Conservation (phyloP, 2,888 invertebrate species). For the Hanleya hanleyi region DNA sequence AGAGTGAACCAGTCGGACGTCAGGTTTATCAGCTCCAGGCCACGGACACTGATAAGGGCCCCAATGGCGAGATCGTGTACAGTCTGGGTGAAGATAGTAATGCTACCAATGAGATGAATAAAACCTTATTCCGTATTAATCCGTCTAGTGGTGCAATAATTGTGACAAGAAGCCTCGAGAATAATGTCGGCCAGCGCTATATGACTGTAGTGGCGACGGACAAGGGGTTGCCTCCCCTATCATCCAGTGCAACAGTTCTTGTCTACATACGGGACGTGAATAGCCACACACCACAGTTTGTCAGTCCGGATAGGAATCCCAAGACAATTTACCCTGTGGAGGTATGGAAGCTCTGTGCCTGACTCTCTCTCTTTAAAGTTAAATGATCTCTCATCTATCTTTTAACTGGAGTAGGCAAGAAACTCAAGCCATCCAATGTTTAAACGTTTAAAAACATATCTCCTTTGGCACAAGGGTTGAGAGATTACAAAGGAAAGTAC, state of each 20-base stretch:
- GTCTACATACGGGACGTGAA: slow-evolving; percentile 93
- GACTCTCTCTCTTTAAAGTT: too few species aligned
- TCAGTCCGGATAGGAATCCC: too few species aligned
- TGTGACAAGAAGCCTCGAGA: slow-evolving; percentile 90
- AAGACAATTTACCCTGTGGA: too few species aligned
- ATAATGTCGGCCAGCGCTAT: slow-evolving; percentile 70
- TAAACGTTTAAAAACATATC: too few species aligned
- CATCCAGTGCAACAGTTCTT: slow-evolving; percentile 33
- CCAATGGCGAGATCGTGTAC: slow-evolving; percentile 51
- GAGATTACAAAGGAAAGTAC: too few species aligned
- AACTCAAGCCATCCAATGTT: too few species aligned
- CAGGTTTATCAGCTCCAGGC: slow-evolving; percentile 52
- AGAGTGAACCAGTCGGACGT: slow-evolving; percentile 41
- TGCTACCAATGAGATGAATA: slow-evolving; percentile 48
- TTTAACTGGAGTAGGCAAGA: too few species aligned
- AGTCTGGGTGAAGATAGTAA: slow-evolving; percentile 34
- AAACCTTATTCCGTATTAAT: slow-evolving; percentile 93
- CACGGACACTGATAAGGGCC: slow-evolving; percentile 51
- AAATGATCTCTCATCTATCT: too few species aligned
- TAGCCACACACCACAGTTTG: slow-evolving; percentile 91
- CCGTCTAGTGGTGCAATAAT: slow-evolving; percentile 87
- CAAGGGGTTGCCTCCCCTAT: slow-evolving; percentile 37
- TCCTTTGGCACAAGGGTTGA: too few species aligned
- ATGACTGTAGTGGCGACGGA: slow-evolving; percentile 54
- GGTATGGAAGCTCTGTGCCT: too few species aligned